phyloP scores from a whole-genome alignment of 2,113 vertebrate species.

The Oxygymnocypris stewartii region DNA sequence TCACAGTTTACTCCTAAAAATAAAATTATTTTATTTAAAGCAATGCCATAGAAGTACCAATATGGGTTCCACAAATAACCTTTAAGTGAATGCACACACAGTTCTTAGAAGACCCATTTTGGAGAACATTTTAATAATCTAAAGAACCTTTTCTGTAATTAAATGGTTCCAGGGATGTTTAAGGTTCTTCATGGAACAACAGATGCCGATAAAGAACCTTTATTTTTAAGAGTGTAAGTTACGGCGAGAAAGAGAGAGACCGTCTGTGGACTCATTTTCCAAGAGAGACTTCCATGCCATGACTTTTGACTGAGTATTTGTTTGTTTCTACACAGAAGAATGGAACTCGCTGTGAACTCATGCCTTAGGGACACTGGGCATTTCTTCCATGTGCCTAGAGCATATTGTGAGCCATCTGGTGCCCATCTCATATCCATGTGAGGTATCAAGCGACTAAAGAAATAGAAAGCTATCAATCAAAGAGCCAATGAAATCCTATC shows the following conservation, averaged over 20 bases:
- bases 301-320: not conserved
- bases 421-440: constrained; percentile 13
- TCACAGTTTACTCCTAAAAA: not conserved
- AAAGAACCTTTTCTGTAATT: not conserved
- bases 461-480: constrained; percentile 33
- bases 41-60: not conserved
- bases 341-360: constrained; percentile 35
- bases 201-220: not conserved
- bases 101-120: not conserved
- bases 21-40: not conserved
- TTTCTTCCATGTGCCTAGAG: constrained; percentile 35
- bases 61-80: not conserved
- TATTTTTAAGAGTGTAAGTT: not conserved
- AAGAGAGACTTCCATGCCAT: constrained; percentile 24
- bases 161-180: not conserved
- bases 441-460: not conserved
- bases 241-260: not conserved
- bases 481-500: constrained; percentile 25
- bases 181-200: not conserved
- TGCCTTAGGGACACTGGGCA: constrained; percentile 24
- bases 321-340: constrained; percentile 42
- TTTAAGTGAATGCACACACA: not conserved
- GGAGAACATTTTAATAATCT: not conserved
- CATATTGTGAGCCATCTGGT: constrained; percentile 55
- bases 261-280: not conserved